Base-by-base conservation (phyloP, 2,113 vertebrate genomes). In the Macquaria australasica region DNA sequence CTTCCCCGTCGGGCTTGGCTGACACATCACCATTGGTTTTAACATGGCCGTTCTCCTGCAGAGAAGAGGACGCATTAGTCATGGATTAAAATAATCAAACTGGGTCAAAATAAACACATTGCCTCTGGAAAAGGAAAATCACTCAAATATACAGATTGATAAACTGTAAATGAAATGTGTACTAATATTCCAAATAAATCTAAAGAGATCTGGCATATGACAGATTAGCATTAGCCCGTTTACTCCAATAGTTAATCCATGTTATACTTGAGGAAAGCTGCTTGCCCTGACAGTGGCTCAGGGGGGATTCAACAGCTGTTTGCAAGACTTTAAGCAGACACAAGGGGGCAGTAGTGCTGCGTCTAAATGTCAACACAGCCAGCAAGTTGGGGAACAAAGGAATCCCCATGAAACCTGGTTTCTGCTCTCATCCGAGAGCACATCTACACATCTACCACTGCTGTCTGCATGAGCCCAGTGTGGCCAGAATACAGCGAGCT, bases 11-110 rank as follows among this genome's bases (percentile, higher is more conserved):
- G 0, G 88, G 94, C 88, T 98, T 97, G 82, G 96, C 94, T 0
- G 97, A 96, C 64, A 97, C 94, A 6, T 99, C 98, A 0, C 98
- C 97, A 15, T 99, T 99, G 89, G 96, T 95, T 87, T 97, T 97
- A 71, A 99, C 95, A 0, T 98, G 98, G 83, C 98, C 98, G 6
- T 99, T 99, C 93, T 99, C 98, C 98, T 99, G 94, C 3, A 79
- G 28, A 60, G 51, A 85, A 71, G 69, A 81, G 4, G 21, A 10
- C 6, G 43, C 21, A 11, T 92, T 72, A 93, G 78, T 72, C 10
- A 34, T 2, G 3, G 1, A 58, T 31, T 56, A 8, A 77, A 79
- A 45, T 18, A 39, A 45, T 41, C 50, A 37, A 75, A 60, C 18
- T 70, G 62, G 51, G 45, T 81, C 53, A 71, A 20, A 69, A 73